Evolutionary conservation across 1,140 invertebrate genomes (phyloP), one percentile per base, ranked within the genome.

Genomic region (Argopecten irradians): DNA sequence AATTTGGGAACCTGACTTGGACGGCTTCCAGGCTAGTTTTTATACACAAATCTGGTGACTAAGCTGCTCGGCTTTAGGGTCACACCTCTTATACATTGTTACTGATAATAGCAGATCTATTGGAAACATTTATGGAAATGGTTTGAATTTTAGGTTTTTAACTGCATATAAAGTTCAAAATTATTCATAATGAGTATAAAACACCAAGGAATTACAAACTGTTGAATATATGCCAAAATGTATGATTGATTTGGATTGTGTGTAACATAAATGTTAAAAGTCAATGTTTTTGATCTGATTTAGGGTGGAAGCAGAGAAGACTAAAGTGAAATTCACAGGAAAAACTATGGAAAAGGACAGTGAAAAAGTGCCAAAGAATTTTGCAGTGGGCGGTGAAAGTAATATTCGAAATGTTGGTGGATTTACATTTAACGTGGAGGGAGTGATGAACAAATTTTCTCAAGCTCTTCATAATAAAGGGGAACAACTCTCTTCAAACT

Each of bases 391-490:
- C 28, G 55, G 55, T n/a, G 55, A 71, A 32, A 43, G 32, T 83
- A 91, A 91, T 90, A 84, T 87, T 86, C 88, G 90, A 89, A 91
- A 87, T 71, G 46, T 90, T 41, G 89, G 89, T 87, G 90, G 90
- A 90, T 89, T 92, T 87, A 90, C 91, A 34, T 88, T 94, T 33
- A 91, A 94, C 88, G 87, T 94, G 39, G 90, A 92, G 46, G 90
- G 82, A 84, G 92, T 93, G 34, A 89, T 93, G 39, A 91, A 86
- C 9, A 92, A 91, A 43, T 94, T 94, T 86, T 91, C 93, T 13
- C 90, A 93, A 86, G 93, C 92, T 55, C 83, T 92, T 41, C 90
- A 91, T 35, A 90, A 89, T 36, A 90, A 89, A 85, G 86, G 90
- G 82, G 89, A 89, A 83, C 88, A 90, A 83, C 84, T 84, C 71